A percentile compares a stretch with the other conserved stretches of the same genome.
phyloP scores from a whole-genome alignment of 1,140 invertebrate species.

The Coptotermes formosanus region DNA sequence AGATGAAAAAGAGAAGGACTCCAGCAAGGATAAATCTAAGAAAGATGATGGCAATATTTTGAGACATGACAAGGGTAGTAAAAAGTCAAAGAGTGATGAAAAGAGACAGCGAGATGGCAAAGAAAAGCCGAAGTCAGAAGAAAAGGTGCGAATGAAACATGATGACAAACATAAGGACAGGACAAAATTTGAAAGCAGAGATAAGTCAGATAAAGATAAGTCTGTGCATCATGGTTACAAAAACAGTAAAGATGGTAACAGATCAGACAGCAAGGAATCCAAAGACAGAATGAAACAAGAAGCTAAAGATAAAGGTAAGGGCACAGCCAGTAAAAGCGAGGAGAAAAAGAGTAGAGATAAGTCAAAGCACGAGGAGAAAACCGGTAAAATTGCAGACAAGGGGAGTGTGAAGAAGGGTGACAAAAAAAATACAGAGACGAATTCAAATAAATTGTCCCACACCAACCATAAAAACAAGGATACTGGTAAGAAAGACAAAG shows the following conservation, averaged over 20 bases:
- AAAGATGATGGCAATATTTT: background rate
- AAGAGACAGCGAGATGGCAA: slow-evolving; percentile 18
- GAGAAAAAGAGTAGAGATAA: background rate
- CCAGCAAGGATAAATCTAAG: slow-evolving; percentile 22
- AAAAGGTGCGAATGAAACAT: slow-evolving; percentile 1
- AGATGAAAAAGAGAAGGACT: slow-evolving; percentile 27
- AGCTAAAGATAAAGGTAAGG: background rate
- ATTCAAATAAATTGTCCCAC: background rate
- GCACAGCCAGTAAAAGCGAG: background rate
- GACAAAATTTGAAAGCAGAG: slow-evolving; percentile 18
- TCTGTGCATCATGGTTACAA: background rate
- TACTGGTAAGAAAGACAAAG: background rate
- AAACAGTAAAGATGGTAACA: background rate
- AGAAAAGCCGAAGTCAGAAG: slow-evolving; percentile 23
- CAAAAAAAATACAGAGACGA: background rate
- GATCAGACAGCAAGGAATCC: background rate
- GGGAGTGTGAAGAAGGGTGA: background rate
- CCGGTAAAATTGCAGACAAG: background rate
- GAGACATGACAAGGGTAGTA: slow-evolving; percentile 17
- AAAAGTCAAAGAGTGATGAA: slow-evolving; percentile 14
- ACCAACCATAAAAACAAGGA: background rate
- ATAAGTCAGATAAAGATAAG: slow-evolving; percentile 21
- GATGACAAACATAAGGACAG: slow-evolving; percentile 24
- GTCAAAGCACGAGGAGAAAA: background rate
- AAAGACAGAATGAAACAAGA: slow-evolving; percentile 15